These are phyloP conservation scores for Drosophila gaucha DNA, from an alignment of 2,888 invertebrate genomes.

Conservation along the genomic window DNA sequence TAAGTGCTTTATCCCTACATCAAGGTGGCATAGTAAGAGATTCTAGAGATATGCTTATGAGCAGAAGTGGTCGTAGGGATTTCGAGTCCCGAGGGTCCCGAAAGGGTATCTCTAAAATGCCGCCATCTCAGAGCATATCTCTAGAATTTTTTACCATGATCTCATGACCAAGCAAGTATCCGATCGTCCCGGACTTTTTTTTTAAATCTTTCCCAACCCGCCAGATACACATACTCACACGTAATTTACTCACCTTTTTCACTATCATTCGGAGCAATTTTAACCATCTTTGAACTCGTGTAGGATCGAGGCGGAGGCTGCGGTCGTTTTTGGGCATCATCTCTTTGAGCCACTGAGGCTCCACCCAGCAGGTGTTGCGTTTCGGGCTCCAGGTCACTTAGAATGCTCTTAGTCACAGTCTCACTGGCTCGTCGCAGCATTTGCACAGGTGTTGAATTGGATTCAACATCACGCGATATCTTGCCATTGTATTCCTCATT, in stretches of 20 bases:
- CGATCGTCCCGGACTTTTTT: no score
- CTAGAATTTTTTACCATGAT: no score
- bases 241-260: conserved; percentile 46
- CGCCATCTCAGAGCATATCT: no score
- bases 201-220: no score
- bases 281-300: not conserved
- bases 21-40: no score
- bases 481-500: conserved; percentile 17
- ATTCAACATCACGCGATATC: not conserved
- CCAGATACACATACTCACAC: no score
- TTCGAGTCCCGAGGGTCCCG: no score
- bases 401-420: conserved; percentile 58
- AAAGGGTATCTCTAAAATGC: no score
- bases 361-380: conserved; percentile 51
- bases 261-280: not conserved
- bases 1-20: no score
- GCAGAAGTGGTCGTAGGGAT: no score
- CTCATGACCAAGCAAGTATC: no score
- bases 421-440: conserved; percentile 57
- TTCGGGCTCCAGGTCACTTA: conserved; percentile 54
- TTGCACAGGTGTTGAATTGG: conserved; percentile 46
- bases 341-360: not conserved
- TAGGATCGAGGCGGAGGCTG: conserved; percentile 49
- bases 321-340: conserved; percentile 33
- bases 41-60: no score